Conservation (phyloP, 2,113 vertebrate genomes). For the zebrafish (Danio rerio) region GRCz12tu NC_133199.1:34624001-34624500, state of each 20-base stretch:
- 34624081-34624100: too few relatives aligned
- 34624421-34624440: conserved; percentile 42
- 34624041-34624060: too few relatives aligned
- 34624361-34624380: conserved; percentile 23
- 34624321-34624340: conserved; percentile 68
- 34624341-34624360: conserved; percentile 63
- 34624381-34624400: conserved; percentile 45
- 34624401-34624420: conserved; percentile 42
- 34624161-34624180: too few relatives aligned
- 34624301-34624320: conserved; percentile 72
- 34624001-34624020: too few relatives aligned
- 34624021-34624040: too few relatives aligned
- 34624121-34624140: too few relatives aligned
- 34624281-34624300: conserved; percentile 74
- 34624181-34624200: conserved; percentile 74
- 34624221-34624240: conserved; percentile 53
- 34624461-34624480: not conserved
- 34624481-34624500: conserved; percentile 23
- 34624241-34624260: conserved; percentile 53
- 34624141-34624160: too few relatives aligned
- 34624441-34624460: conserved; percentile 15
- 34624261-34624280: conserved; percentile 71
- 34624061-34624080: too few relatives aligned
- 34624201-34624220: not conserved
- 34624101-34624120: too few relatives aligned